phyloP scores from a whole-genome alignment of 2,113 vertebrate genomes.

The Cebidichthys violaceus region DNA sequence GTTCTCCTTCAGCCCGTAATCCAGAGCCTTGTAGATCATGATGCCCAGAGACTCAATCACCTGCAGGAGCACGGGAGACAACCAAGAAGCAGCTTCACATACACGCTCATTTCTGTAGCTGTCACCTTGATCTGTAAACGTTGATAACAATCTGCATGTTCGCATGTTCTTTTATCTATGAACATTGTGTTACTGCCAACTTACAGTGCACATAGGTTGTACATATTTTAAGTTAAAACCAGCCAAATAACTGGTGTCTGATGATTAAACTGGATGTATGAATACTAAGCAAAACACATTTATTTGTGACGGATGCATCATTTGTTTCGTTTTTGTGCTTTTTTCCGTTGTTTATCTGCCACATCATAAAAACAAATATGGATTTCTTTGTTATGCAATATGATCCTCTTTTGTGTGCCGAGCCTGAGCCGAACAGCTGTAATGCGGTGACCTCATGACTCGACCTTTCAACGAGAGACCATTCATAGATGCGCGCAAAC shows the following conservation, averaged over 20 bases:
- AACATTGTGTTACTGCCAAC: not conserved
- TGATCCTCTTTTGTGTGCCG: slow-evolving; percentile 34
- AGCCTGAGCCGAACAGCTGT: slow-evolving; percentile 26
- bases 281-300: not conserved
- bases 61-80: slow-evolving; percentile 71
- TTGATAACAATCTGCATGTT: not conserved
- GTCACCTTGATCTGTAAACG: not conserved
- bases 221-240: not conserved
- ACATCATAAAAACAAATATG: slow-evolving; percentile 36
- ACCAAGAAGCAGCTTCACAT: not conserved
- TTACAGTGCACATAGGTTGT: not conserved
- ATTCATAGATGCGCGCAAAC: slow-evolving; percentile 11
- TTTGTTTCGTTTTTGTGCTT: not conserved
- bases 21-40: slow-evolving; percentile 98
- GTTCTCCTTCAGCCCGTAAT: slow-evolving; percentile 96
- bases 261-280: not conserved
- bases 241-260: not conserved
- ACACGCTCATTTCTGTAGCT: not conserved
- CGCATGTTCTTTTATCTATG: not conserved
- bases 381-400: slow-evolving; percentile 58
- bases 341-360: slow-evolving; percentile 19
- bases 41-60: slow-evolving; percentile 96
- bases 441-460: slow-evolving; percentile 38
- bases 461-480: slow-evolving; percentile 6
- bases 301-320: not conserved